phyloP scores from a whole-genome alignment of 1,140 invertebrate genomes.

The Papilio xuthus region DNA sequence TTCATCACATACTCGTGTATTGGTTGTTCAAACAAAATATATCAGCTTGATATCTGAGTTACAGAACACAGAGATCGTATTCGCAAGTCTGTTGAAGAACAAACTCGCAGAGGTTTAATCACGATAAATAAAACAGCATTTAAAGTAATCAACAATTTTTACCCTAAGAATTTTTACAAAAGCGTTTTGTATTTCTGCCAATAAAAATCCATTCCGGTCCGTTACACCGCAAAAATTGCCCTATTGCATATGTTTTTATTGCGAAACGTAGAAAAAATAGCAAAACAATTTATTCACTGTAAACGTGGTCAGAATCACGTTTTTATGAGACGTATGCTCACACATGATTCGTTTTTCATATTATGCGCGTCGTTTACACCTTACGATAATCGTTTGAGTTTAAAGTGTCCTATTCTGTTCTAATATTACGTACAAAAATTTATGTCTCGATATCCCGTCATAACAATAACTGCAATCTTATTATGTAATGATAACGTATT shows the following conservation, averaged over 20 bases:
- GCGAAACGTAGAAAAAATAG: constrained; percentile 5
- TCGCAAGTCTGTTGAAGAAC: neutral
- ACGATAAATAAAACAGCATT: neutral
- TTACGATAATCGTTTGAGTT: constrained; percentile 41
- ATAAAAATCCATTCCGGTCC: constrained; percentile 11
- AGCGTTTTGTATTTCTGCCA: constrained; percentile 19
- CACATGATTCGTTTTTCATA: constrained; percentile 54
- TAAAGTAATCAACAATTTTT: neutral
- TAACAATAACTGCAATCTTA: no score
- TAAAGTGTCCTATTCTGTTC: constrained; percentile 10
- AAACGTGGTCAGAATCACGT: constrained; percentile 39
- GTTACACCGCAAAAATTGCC: constrained; percentile 16
- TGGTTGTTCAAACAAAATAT: no score
- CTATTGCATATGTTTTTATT: constrained; percentile 30
- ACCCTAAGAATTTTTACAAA: constrained; percentile 35
- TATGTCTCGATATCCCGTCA: neutral
- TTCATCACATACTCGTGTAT: no score
- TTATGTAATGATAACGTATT: neutral
- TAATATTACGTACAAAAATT: neutral
- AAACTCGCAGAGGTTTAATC: neutral
- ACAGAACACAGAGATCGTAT: neutral
- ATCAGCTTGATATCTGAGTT: neutral
- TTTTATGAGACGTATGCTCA: constrained; percentile 52
- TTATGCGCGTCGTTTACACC: constrained; percentile 40
- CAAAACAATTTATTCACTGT: constrained; percentile 39